Conservation (phyloP, 2,113 vertebrate species). For the Oreotrochilus melanogaster region DNA sequence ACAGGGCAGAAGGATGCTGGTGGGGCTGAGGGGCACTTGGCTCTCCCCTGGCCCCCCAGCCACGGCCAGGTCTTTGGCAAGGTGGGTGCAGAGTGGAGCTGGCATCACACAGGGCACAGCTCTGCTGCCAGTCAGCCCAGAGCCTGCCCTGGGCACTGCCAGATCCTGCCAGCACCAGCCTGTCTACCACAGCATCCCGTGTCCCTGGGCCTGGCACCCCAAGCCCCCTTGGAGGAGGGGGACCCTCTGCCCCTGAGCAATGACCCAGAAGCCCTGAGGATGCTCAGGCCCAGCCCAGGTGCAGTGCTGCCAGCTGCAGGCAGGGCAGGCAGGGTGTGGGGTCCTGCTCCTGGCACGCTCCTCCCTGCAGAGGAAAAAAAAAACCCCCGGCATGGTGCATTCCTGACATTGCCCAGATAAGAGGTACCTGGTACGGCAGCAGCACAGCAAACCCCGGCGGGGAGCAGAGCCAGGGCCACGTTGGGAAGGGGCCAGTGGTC, state of each 20-base stretch:
- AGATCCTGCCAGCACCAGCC: background rate
- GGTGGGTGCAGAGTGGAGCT: background rate
- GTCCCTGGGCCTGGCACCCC: background rate
- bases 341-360: background rate
- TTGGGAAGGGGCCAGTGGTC: background rate
- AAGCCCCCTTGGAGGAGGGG: background rate
- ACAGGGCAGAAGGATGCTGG: background rate
- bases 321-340: background rate
- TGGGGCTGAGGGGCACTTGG: accelerated
- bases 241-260: accelerated
- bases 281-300: background rate
- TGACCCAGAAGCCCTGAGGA: background rate
- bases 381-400: slow-evolving; percentile 47
- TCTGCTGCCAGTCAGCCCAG: background rate
- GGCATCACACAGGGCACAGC: accelerated
- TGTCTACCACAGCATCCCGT: accelerated
- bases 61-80: accelerated
- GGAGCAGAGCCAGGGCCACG: accelerated
- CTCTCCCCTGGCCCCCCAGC: accelerated
- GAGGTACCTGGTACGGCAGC: slow-evolving; percentile 47
- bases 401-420: slow-evolving; percentile 75
- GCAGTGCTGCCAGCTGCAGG: background rate
- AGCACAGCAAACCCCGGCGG: background rate
- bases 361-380: background rate
- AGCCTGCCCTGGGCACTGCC: accelerated